Percentiles rank a stretch among this genome's conserved stretches.
Evolutionary conservation across 2,113 vertebrate species (phyloP).

Genomic region (Bucco capensis): DNA sequence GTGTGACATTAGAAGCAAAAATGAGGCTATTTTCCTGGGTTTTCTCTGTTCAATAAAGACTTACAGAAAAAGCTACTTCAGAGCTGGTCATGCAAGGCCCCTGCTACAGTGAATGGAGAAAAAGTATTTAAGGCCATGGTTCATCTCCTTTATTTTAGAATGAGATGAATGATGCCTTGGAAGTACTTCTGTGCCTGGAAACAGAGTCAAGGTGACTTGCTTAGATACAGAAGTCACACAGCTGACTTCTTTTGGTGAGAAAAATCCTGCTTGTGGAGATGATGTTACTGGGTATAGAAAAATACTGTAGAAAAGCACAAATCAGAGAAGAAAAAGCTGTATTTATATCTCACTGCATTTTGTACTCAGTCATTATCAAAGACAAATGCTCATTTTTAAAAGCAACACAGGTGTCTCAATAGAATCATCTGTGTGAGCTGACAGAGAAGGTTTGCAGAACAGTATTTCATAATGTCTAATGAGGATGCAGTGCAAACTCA

Average conservation of each 20-base stretch:
- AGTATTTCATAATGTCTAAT: background rate
- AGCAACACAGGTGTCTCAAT: background rate
- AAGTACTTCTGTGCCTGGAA: background rate
- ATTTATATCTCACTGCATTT: background rate
- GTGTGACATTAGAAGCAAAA: background rate
- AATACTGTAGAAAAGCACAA: background rate
- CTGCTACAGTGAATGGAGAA: background rate
- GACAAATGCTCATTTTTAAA: background rate
- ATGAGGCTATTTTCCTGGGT: background rate
- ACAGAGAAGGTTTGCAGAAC: conserved; percentile 13
- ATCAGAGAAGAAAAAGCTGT: background rate
- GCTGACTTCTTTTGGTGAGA: background rate
- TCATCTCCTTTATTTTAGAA: background rate
- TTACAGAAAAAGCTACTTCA: background rate
- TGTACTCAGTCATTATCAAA: background rate
- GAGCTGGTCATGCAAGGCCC: background rate
- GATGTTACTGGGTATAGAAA: background rate
- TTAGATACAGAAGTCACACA: background rate
- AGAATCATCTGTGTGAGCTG: background rate
- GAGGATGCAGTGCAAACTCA: conserved; percentile 29
- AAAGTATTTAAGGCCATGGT: background rate
- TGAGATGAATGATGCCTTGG: background rate
- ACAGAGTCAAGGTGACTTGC: background rate
- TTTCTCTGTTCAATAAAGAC: background rate
- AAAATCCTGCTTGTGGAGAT: background rate